These are phyloP conservation scores for Hucho hucho DNA, from an alignment of 2,113 vertebrate genomes.

Conservation along the genomic window DNA sequence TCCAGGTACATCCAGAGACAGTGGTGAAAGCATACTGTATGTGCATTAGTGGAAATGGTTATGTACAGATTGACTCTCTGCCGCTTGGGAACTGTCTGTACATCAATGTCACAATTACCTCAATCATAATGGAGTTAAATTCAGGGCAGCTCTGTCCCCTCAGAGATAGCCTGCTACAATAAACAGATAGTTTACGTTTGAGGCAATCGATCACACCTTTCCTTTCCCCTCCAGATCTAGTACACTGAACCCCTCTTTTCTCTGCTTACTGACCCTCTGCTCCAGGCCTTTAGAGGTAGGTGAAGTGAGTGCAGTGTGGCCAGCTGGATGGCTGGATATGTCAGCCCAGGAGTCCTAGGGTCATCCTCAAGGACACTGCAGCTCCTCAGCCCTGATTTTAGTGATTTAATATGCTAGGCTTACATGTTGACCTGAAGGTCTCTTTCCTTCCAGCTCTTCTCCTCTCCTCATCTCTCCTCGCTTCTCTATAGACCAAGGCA, in stretches of 20 bases:
- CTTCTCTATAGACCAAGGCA: conserved; percentile 2
- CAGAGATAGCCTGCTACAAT: too few relatives aligned
- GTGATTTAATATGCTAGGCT: conserved; percentile 1
- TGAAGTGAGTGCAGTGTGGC: background rate
- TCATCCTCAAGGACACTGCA: conserved; percentile 6
- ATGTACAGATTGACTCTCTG: background rate
- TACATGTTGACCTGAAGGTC: conserved; percentile 2
- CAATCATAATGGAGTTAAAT: background rate
- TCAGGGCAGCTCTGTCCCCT: background rate
- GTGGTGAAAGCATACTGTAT: background rate
- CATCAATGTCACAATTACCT: background rate
- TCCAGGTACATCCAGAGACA: too few relatives aligned
- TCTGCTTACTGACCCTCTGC: too few relatives aligned
- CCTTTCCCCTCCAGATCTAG: too few relatives aligned
- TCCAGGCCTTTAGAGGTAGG: background rate
- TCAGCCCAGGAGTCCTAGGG: background rate
- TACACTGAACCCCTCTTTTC: too few relatives aligned
- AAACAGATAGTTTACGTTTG: background rate
- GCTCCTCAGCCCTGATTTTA: background rate
- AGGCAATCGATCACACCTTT: background rate
- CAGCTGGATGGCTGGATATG: background rate
- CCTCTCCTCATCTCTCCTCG: background rate
- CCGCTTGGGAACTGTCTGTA: background rate
- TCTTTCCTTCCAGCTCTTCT: conserved; percentile 3
- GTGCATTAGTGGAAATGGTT: background rate